Percentiles rank a stretch among this genome's conserved stretches.
These are phyloP conservation scores for Chrysolina oricalcia DNA, from an alignment of 2,888 invertebrate species.

Conservation along the genomic window DNA sequence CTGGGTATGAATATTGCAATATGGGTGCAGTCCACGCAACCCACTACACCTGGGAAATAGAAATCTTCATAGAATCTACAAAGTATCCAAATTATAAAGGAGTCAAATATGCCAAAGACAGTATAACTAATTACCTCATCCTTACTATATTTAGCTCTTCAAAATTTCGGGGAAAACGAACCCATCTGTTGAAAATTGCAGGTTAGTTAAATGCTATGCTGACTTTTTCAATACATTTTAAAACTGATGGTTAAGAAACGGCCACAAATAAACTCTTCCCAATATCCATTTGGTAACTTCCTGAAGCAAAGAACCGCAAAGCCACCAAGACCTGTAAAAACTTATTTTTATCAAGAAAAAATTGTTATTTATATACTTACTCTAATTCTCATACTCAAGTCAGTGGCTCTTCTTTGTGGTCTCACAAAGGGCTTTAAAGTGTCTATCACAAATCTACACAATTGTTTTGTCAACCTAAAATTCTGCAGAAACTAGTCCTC, in stretches of 20 bases:
- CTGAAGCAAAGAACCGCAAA: too few relatives aligned
- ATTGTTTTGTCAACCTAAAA: slow-evolving; percentile 16
- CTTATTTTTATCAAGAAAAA: neutral
- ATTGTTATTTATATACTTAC: slow-evolving; percentile 1
- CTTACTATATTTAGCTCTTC: neutral
- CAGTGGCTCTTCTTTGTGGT: slow-evolving; percentile 30
- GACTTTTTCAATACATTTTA: neutral
- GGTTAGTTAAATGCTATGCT: neutral
- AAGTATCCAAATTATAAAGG: slow-evolving; percentile 6
- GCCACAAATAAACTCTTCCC: neutral
- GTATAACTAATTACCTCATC: neutral
- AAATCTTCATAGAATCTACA: slow-evolving; percentile 29
- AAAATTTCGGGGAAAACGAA: neutral
- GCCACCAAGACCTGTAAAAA: slow-evolving; percentile 1
- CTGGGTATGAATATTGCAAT: slow-evolving; percentile 57
- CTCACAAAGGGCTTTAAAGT: slow-evolving; percentile 20
- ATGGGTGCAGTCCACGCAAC: slow-evolving; percentile 60
- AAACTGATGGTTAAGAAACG: neutral
- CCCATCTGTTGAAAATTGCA: neutral
- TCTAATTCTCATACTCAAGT: slow-evolving; percentile 19
- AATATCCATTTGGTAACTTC: too few relatives aligned
- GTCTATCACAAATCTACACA: slow-evolving; percentile 24
- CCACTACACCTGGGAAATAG: slow-evolving; percentile 44
- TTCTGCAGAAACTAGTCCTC: slow-evolving; percentile 24
- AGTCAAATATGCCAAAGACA: neutral